Percentiles rank a stretch among this genome's conserved stretches.
phyloP scores from a whole-genome alignment of 2,797 vertebrate species.

The Phrynocephalus forsythii region DNA sequence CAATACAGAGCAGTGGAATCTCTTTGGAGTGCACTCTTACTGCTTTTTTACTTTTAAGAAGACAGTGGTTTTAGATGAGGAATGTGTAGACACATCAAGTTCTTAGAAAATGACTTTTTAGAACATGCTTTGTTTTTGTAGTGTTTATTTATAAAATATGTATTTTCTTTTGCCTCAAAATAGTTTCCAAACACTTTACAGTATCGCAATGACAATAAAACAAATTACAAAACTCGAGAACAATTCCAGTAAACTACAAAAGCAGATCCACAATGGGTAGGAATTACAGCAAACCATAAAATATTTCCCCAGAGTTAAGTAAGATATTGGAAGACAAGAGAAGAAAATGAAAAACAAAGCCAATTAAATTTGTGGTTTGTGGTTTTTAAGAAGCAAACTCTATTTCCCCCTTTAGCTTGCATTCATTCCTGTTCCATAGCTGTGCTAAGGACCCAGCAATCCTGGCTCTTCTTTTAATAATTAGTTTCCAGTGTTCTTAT shows the following conservation, averaged over 20 bases:
- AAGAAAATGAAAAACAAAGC: background rate
- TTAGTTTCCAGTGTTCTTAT: background rate
- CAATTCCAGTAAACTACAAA: background rate
- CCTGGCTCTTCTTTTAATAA: background rate
- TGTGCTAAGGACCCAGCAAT: background rate
- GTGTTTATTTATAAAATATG: background rate
- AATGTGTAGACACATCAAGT: background rate
- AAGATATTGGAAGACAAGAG: background rate
- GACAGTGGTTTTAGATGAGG: background rate
- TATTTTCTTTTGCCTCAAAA: background rate
- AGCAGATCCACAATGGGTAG: background rate
- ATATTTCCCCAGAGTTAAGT: background rate
- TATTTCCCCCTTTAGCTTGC: background rate
- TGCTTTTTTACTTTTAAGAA: background rate
- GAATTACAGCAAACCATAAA: background rate
- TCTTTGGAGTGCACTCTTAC: background rate
- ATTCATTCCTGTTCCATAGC: background rate
- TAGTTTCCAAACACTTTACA: background rate
- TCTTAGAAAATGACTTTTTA: background rate
- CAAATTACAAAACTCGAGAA: background rate
- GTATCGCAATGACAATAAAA: background rate
- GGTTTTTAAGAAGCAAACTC: background rate
- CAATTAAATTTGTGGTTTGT: background rate
- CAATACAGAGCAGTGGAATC: background rate
- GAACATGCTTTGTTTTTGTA: background rate